phyloP scores from a whole-genome alignment of 2,113 vertebrate species.

The Galeopterus variegatus region DNA sequence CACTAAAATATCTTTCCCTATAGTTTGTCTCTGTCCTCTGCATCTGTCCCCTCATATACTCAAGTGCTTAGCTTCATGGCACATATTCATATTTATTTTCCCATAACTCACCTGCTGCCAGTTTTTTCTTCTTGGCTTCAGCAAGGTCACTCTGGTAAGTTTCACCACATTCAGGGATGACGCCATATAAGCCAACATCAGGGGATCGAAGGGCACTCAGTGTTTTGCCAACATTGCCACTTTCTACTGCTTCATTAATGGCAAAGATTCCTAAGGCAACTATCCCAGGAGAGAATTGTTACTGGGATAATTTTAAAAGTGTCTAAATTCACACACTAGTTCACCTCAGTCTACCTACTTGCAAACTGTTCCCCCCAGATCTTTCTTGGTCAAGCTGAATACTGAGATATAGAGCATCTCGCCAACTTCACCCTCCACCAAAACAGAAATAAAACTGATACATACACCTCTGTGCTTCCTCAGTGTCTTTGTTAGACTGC shows the following conservation, averaged over 20 bases:
- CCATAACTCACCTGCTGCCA: constrained; percentile 89
- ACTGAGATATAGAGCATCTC: neutral
- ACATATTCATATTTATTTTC: no score
- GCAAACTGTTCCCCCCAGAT: neutral
- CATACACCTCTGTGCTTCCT: constrained; percentile 95
- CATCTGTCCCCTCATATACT: neutral
- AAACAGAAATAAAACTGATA: neutral
- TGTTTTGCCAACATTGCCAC: constrained; percentile 90
- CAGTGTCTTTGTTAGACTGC: constrained; percentile 94
- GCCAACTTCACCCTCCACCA: neutral
- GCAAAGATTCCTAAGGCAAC: constrained; percentile 95
- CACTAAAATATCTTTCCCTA: neutral
- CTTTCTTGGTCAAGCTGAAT: neutral
- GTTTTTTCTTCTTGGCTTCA: constrained; percentile 91
- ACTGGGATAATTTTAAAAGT: neutral
- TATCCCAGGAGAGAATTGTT: constrained; percentile 72
- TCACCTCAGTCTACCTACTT: neutral
- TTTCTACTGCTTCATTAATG: constrained; percentile 95
- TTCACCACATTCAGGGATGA: constrained; percentile 95
- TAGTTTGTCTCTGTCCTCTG: neutral
- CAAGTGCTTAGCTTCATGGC: neutral
- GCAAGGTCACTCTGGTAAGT: constrained; percentile 94
- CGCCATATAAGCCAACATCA: constrained; percentile 94
- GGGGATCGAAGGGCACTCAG: constrained; percentile 92
- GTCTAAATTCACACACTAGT: neutral